Conservation (phyloP, 2,113 vertebrate genomes). For the Corythornis cristatus region DNA sequence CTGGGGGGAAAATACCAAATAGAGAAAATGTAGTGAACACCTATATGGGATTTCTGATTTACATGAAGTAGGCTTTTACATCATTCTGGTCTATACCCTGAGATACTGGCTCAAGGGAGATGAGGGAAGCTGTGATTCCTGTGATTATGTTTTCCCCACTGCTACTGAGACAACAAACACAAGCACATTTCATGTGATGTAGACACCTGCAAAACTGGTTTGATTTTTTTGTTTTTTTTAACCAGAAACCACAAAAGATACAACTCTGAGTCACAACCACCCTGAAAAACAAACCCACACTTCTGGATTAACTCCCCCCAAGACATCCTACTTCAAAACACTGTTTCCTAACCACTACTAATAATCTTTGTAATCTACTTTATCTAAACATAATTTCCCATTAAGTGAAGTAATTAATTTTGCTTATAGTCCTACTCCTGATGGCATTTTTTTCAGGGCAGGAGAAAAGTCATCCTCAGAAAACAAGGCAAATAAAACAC, state of each 20-base stretch:
- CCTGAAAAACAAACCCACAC: conserved; percentile 20
- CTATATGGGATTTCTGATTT: background rate
- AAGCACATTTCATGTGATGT: background rate
- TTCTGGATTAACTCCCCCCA: background rate
- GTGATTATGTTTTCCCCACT: background rate
- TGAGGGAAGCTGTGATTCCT: background rate
- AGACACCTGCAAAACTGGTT: conserved; percentile 25
- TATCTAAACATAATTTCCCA: conserved; percentile 59
- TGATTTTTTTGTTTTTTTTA: background rate
- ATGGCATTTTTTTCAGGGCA: background rate
- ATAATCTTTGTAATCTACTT: conserved; percentile 58
- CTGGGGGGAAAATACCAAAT: background rate
- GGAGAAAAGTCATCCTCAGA: background rate
- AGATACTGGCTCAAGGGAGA: background rate
- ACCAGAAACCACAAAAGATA: conserved; percentile 7
- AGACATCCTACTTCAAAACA: conserved; percentile 40
- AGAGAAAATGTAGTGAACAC: background rate
- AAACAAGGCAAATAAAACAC: background rate
- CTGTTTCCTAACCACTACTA: conserved; percentile 53
- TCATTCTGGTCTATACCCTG: fast-evolving
- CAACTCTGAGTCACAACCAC: conserved; percentile 28
- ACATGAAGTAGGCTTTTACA: background rate
- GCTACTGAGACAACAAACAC: background rate
- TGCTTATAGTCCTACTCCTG: conserved; percentile 30
- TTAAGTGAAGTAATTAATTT: conserved; percentile 58